Conservation (phyloP, 2,797 vertebrate species). For the Limosa lapponica region DNA sequence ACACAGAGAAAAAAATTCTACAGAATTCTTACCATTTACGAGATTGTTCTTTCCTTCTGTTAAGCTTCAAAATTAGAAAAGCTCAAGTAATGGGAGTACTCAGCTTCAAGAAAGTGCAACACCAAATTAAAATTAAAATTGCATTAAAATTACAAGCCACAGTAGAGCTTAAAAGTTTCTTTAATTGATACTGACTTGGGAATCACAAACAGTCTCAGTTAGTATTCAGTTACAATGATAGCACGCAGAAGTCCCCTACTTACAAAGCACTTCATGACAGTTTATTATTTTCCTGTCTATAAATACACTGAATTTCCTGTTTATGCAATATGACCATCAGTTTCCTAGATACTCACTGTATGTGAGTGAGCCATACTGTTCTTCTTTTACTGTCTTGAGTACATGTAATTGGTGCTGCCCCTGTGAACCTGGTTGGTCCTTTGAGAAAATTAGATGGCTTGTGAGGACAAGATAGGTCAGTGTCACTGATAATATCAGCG, state of each 20-base stretch:
- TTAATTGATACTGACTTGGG: not conserved
- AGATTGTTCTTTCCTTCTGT: not conserved
- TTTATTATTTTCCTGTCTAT: not conserved
- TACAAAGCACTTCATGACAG: not conserved
- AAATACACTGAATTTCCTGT: not conserved
- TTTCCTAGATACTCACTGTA: not conserved
- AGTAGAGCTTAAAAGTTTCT: not conserved
- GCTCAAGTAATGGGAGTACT: not conserved
- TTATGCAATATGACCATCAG: not conserved
- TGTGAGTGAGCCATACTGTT: not conserved
- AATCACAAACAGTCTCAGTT: not conserved
- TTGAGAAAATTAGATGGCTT: constrained; percentile 9
- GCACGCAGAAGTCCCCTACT: not conserved
- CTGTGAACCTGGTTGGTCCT: not conserved
- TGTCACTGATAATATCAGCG: not conserved
- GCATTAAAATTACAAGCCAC: not conserved
- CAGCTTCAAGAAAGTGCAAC: not conserved
- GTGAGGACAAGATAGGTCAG: not conserved
- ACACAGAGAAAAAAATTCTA: not conserved
- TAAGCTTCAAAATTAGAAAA: not conserved
- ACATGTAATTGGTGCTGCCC: not conserved
- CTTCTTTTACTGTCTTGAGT: not conserved
- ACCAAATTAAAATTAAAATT: too few species aligned
- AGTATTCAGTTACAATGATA: not conserved
- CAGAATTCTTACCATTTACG: not conserved